Base-by-base conservation (phyloP, 2,888 invertebrate species). In the Acrobasis repandana region DNA sequence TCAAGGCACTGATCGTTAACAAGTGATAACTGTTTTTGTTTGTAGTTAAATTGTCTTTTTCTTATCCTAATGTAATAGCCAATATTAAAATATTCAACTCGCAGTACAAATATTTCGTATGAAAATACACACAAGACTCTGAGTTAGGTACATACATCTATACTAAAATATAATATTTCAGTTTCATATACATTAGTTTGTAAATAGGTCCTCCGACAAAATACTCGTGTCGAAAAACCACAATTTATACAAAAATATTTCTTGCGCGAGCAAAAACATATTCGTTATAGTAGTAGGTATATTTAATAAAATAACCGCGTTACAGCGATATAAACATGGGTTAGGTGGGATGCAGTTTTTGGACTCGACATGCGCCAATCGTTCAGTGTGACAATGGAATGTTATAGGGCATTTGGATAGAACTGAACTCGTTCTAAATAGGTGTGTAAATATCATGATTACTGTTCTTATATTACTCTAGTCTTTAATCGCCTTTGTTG, bases 61-160 rank as follows among this genome's bases (percentile, higher is more conserved):
- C 85, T 85, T 88, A 89, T 71, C 75, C 86, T 90, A 88, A 80
- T 83, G 80, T 86, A 90, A 89, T 90, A 90, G 90, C 91, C 90
- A 88, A 89, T 90, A 88, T 84, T 86, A 86, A 88, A 89, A 90
- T 90, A 89, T 86, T 85, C 72, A 83, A 80, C 74, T 86, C 70
- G 82, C 81, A 83, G 81, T 86, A 87, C 87, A 90, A 90, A 89
- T 86, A 86, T 84, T 82, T 85, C 78, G 80, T 91, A 89, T 84
- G 88, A 92, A 91, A 92, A 91, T 92, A 92, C 89, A 86, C 85
- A 80, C 86, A 80, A 83, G 83, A 84, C 86, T 90, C 87, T 88
- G 86, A 86, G 86, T 54, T 54, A 54, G 54, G 54, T 87, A 87
- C 88, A 88, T 85, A 87, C 82, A 83, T 84, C 83, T 88, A 87